Conservation (phyloP, 2,797 vertebrate genomes). For the Myiotriccus ornatus region DNA sequence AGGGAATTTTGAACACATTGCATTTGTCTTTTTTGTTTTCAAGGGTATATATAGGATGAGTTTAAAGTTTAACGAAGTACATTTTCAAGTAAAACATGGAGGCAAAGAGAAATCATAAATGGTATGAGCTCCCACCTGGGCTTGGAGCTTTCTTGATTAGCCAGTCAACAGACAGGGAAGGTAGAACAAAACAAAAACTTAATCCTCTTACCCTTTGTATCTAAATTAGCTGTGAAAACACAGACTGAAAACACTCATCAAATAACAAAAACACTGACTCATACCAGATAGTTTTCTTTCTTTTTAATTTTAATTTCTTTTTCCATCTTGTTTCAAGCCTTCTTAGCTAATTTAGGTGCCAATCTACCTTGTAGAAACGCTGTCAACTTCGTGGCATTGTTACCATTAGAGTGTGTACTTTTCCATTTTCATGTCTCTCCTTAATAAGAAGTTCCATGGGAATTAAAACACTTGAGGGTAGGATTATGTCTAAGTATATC, state of each 20-base stretch:
- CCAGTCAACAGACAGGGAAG: not conserved
- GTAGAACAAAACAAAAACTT: not conserved
- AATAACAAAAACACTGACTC: not conserved
- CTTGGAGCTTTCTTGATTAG: not conserved
- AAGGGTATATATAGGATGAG: not conserved
- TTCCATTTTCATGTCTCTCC: constrained; percentile 37
- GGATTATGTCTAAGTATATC: constrained; percentile 59
- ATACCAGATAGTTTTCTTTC: not conserved
- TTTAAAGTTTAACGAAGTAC: not conserved
- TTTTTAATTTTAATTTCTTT: not conserved
- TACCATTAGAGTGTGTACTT: not conserved
- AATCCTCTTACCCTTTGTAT: not conserved
- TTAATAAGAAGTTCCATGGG: constrained; percentile 54
- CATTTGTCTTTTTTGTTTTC: not conserved
- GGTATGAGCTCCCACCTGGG: not conserved
- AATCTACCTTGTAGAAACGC: not conserved
- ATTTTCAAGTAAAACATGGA: not conserved
- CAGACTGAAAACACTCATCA: not conserved
- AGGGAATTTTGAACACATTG: not conserved
- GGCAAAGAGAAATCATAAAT: not conserved
- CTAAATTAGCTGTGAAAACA: not conserved
- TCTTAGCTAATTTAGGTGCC: not conserved
- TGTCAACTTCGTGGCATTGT: constrained; percentile 31
- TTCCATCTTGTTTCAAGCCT: not conserved
- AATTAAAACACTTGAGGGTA: constrained; percentile 53